Evolutionary conservation across 2,797 vertebrate species (phyloP).

Genomic region (Syndactyla subalaris): DNA sequence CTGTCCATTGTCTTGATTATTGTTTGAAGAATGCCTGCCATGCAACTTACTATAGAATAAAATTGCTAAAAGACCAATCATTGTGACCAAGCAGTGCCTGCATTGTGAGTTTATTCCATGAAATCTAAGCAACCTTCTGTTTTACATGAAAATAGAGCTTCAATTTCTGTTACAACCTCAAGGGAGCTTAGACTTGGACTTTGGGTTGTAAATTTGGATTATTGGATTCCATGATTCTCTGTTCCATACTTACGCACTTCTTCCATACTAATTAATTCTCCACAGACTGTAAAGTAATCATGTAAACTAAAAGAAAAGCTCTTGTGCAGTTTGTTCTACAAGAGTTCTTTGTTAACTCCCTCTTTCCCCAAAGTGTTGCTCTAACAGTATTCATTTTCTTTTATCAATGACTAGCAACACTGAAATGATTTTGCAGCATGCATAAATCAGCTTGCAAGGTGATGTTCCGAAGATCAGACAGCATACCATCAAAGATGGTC

Average conservation of each 20-base stretch:
- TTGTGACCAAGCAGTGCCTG: not conserved
- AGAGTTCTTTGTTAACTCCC: not conserved
- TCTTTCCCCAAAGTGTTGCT: not conserved
- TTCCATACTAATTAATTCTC: not conserved
- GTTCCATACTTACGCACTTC: not conserved
- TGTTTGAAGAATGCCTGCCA: not conserved
- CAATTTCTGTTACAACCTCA: not conserved
- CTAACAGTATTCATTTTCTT: not conserved
- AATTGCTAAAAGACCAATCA: not conserved
- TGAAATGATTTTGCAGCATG: not conserved
- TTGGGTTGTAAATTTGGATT: not conserved
- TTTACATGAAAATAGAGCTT: not conserved
- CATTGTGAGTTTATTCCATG: not conserved
- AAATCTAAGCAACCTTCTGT: not conserved
- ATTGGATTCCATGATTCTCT: not conserved
- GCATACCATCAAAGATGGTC: not conserved
- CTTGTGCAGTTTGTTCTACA: not conserved
- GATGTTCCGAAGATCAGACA: not conserved
- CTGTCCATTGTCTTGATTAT: not conserved
- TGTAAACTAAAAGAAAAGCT: not conserved
- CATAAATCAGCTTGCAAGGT: not conserved
- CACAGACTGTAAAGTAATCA: not conserved
- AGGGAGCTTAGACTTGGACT: not conserved
- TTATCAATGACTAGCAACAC: not conserved
- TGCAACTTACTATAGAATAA: not conserved